Percentiles rank a stretch among this genome's conserved stretches.
phyloP scores from a whole-genome alignment of 2,888 invertebrate species.

The Lottia gigantea region DNA sequence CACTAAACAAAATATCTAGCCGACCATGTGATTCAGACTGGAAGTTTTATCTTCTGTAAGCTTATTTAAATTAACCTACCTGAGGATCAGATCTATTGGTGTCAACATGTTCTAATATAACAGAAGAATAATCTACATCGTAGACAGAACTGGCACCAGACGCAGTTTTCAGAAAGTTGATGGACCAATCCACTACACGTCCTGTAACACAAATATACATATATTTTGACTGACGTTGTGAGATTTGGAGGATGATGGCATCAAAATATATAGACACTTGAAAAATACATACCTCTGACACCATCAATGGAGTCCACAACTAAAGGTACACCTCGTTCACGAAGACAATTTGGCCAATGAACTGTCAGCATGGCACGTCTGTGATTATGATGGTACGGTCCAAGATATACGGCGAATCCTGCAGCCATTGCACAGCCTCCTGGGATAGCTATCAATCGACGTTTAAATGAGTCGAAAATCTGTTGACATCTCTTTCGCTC shows the following conservation, averaged over 20 bases:
- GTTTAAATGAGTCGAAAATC: conserved; percentile 56
- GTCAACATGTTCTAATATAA: conserved; percentile 40
- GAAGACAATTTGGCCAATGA: conserved; percentile 66
- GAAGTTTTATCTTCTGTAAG: conserved; percentile 1
- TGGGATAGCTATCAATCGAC: conserved; percentile 56
- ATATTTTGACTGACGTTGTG: no score
- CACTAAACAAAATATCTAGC: background rate
- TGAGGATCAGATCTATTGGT: conserved; percentile 10
- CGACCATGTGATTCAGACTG: background rate
- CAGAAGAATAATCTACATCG: conserved; percentile 53
- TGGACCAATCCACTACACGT: conserved; percentile 65
- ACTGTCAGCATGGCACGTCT: conserved; percentile 64
- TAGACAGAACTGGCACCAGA: conserved; percentile 57
- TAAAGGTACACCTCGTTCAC: conserved; percentile 65
- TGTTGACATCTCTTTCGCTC: conserved; percentile 61
- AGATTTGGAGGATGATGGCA: no score
- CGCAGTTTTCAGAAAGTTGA: conserved; percentile 61
- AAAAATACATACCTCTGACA: conserved; percentile 55
- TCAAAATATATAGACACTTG: no score
- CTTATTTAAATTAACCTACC: background rate
- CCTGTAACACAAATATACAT: conserved; percentile 34
- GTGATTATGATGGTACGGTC: conserved; percentile 66
- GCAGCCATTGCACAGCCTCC: conserved; percentile 65
- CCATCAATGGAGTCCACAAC: conserved; percentile 65
- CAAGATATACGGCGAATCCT: conserved; percentile 65